Evolutionary conservation across 1,140 invertebrate species (phyloP), one percentile per base, ranked within the genome.

Genomic region (Macrobrachium rosenbergii): DNA sequence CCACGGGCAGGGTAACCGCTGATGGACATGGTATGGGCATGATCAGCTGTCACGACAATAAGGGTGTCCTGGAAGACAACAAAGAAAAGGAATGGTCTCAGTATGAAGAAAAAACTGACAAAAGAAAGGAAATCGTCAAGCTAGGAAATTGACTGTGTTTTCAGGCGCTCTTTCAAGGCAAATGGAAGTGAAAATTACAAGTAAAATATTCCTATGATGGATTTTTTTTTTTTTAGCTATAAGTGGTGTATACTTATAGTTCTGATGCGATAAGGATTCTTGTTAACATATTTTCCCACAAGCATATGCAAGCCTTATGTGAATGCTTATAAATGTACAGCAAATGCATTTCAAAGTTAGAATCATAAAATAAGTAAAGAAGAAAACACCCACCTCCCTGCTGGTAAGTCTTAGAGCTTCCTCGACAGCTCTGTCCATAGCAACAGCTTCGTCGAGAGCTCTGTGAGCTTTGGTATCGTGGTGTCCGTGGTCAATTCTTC

Each of bases 401-500:
- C 92, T 93, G 2, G 94, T 95, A 76, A 95, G 88, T 3, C 93
- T 91, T 17, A 92, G 90, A 0, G 94, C 95, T 81, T 91, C 93
- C 91, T 0, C 91, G 89, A 58, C 78, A 64, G 52, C 90, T 89
- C 83, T 83, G 89, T 88, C 96, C 77, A 99, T 94, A 16, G 94
- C 94, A 0, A 95, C 91, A 0, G 96, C 94, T 92, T 99, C 98
- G 72, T 94, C 92, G 0, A 98, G 91, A 0, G 97, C 96, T 88
- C 94, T 94, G 79, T 94, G 94, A 0, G 96, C 97, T 62, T 95
- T 93, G 0, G 95, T 96, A 23, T 94, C 92, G 92, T 99, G 97
- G 92, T 98, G 97, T 0, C 95, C 96, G 90, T 95, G 95, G 92
- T 98, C 97, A 69, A 99, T 98, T 73, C 82, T 60, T 19, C 82